Base-by-base conservation (phyloP, 2,113 vertebrate genomes). In the Pelecanoides urinatrix region DNA sequence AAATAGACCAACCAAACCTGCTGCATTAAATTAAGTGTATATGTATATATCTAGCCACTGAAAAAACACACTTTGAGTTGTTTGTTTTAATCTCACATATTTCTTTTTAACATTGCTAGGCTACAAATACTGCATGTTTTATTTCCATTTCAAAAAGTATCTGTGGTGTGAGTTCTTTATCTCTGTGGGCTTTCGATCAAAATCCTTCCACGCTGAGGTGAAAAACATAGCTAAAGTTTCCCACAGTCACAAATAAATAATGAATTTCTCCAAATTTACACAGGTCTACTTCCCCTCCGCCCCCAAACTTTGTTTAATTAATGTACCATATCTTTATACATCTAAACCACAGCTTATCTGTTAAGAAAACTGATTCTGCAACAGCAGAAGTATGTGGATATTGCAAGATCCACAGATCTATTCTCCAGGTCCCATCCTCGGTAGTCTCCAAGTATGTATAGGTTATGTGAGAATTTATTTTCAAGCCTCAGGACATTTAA, bases 91-190 rank as follows among this genome's bases (percentile, higher is more conserved):
- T 90, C 78, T 62, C 29, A 83, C 45, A n/a, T 87, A 86, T 88
- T 91, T 95, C 73, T 89, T 95, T 95, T 94, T 86, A 86, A 81
- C 77, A 72, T 66, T 50, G 29, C 38, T 86, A 94, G 29, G 79
- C 63, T 93, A 91, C 78, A 91, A 85, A 92, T 67, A 75, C 58
- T 23, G 15, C 45, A 62, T 52, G 74, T 97, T 96, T 97, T 96
- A 50, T 95, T 92, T 96, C 67, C 38, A 84, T 95, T 96, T 58
- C 61, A 91, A 68, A 90, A 97, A 96, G 81, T 96, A 79, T 85
- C 38, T 65, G 45, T 55, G 1, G 1, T 79, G 62, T 0, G 49
- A 92, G 73, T 90, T 96, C 52, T 91, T 95, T 92, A 89, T 92
- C 88, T 93, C 73, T 94, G 58, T 52, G 74, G 65, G 92, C 62